Evolutionary conservation across 2,797 vertebrate species (phyloP).

Genomic region (Centroberyx gerrardi): DNA sequence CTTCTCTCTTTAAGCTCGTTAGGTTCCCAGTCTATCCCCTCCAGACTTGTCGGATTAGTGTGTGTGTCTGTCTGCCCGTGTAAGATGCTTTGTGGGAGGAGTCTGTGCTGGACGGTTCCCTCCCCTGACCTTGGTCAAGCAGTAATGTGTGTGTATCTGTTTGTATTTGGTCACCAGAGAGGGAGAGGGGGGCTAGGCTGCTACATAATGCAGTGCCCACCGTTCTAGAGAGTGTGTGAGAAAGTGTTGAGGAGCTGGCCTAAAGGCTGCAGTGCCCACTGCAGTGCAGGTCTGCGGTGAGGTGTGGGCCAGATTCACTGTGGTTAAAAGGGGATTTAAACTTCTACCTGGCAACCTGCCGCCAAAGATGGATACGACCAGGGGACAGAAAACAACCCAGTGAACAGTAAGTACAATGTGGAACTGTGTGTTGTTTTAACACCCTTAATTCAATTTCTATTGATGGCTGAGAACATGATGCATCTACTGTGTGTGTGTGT

Average conservation of each 20-base stretch:
- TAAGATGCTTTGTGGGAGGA: slow-evolving; percentile 43
- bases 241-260: neutral
- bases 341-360: slow-evolving; percentile 17
- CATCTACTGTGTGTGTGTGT: neutral
- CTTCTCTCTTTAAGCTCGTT: slow-evolving; percentile 34
- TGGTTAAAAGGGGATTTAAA: slow-evolving; percentile 11
- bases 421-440: neutral
- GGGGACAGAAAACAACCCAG: slow-evolving; percentile 2
- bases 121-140: slow-evolving; percentile 62
- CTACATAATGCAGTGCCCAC: slow-evolving; percentile 27
- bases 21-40: slow-evolving; percentile 17
- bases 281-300: slow-evolving; percentile 2
- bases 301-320: neutral
- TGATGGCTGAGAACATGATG: neutral
- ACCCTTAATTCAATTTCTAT: neutral
- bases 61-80: slow-evolving; percentile 28
- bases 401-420: slow-evolving; percentile 20
- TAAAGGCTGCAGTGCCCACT: neutral
- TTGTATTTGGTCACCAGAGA: slow-evolving; percentile 8
- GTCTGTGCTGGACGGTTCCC: slow-evolving; percentile 53
- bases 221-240: slow-evolving; percentile 7
- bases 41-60: slow-evolving; percentile 28
- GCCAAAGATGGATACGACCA: slow-evolving; percentile 11
- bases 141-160: slow-evolving; percentile 15
- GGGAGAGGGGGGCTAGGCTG: slow-evolving; percentile 30